Evolutionary conservation across 1,140 invertebrate genomes (phyloP).

Genomic region (Pomacea maculata): DNA sequence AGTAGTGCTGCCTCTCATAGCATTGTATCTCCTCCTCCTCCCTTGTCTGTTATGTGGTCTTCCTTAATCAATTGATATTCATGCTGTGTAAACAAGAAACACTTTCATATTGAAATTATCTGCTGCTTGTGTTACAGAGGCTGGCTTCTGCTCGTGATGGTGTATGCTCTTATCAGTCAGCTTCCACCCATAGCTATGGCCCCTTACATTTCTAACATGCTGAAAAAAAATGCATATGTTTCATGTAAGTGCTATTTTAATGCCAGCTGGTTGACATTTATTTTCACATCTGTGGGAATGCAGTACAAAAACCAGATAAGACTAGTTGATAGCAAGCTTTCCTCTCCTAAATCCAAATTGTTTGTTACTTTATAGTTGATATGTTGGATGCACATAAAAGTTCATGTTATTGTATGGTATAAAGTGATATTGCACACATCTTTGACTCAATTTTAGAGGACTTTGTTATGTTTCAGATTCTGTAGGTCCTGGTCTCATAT

Average conservation of each 20-base stretch:
- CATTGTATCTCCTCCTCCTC: too few species aligned
- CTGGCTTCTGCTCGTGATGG: slow-evolving; percentile 43
- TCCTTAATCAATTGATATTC: too few species aligned
- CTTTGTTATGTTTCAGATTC: slow-evolving; percentile 17
- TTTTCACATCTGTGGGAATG: neutral
- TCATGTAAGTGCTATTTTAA: slow-evolving; percentile 16
- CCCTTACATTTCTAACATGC: slow-evolving; percentile 46
- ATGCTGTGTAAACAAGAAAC: too few species aligned
- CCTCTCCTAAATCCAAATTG: neutral
- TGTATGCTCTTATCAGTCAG: slow-evolving; percentile 43
- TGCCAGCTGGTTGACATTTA: neutral
- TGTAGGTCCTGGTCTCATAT: slow-evolving; percentile 31
- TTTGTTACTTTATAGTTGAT: neutral
- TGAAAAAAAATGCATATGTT: slow-evolving; percentile 21
- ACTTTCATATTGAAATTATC: too few species aligned
- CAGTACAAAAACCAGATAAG: neutral
- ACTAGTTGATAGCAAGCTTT: neutral
- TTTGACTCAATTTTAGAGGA: neutral
- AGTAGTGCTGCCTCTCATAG: too few species aligned
- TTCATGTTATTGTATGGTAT: neutral
- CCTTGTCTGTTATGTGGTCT: too few species aligned
- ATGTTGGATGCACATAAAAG: neutral
- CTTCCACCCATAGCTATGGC: slow-evolving; percentile 48
- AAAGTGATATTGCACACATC: too few species aligned
- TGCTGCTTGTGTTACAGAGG: slow-evolving; percentile 30